Conservation (phyloP, 1,140 invertebrate genomes). For the Tetramorium alpestre region DNA sequence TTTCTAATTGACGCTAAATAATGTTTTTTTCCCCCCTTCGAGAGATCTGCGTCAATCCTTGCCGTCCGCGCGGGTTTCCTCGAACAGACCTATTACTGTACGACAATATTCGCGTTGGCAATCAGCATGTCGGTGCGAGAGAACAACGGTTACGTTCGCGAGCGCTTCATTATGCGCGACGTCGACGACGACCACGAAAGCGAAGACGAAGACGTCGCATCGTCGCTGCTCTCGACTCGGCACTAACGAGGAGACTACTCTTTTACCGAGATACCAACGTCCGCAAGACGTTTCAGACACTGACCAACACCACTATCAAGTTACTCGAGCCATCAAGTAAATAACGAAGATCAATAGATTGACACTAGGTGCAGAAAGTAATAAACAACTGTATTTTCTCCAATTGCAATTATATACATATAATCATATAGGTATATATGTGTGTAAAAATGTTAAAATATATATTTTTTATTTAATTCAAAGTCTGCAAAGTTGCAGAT, state of each 20-base stretch:
- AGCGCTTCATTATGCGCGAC: slow-evolving; percentile 69
- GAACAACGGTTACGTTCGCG: slow-evolving; percentile 71
- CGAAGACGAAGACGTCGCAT: slow-evolving; percentile 34
- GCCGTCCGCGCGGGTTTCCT: slow-evolving; percentile 58
- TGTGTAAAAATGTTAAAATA: no score
- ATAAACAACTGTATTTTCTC: background rate
- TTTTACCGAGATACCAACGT: slow-evolving; percentile 34
- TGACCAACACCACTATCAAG: slow-evolving; percentile 6
- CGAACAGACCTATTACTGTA: slow-evolving; percentile 78
- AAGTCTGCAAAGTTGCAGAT: background rate
- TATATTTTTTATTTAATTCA: background rate
- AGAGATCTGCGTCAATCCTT: slow-evolving; percentile 28
- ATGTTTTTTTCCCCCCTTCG: slow-evolving; percentile 74
- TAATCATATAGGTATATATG: no score
- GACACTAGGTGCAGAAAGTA: slow-evolving; percentile 3
- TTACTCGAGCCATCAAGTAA: slow-evolving; percentile 2
- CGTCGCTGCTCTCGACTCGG: slow-evolving; percentile 3
- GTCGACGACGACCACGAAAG: slow-evolving; percentile 39
- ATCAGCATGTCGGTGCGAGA: slow-evolving; percentile 79
- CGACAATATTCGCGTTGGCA: slow-evolving; percentile 80
- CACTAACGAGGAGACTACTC: slow-evolving; percentile 67
- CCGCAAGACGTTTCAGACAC: slow-evolving; percentile 35
- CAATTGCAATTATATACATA: background rate
- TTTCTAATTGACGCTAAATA: slow-evolving; percentile 81
- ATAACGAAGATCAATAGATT: slow-evolving; percentile 46